phyloP scores from a whole-genome alignment of 2,113 vertebrate genomes.

The Chelonoidis abingdonii region DNA sequence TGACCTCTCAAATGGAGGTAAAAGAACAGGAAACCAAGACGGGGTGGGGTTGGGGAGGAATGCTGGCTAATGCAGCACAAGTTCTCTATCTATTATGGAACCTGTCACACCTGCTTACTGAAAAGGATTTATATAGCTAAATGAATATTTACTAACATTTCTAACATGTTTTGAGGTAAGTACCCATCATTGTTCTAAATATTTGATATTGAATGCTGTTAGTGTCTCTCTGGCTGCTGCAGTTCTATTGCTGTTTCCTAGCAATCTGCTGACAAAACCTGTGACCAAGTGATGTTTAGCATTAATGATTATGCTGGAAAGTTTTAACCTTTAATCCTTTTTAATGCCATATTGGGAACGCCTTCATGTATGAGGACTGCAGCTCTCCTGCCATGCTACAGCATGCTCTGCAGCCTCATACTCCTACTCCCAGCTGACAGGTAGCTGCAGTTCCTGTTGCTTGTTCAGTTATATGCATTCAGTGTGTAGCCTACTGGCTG shows the following conservation, averaged over 20 bases:
- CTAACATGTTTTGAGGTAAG: background rate
- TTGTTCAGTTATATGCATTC: background rate
- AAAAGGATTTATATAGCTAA: background rate
- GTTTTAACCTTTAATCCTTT: background rate
- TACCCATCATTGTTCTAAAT: rapidly evolving
- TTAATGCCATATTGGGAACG: slow-evolving; percentile 5
- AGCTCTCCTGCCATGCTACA: background rate
- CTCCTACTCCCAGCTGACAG: background rate
- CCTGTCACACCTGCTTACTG: background rate
- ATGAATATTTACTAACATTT: background rate
- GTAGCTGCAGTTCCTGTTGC: background rate
- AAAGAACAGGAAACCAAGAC: background rate
- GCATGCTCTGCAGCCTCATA: too few species aligned
- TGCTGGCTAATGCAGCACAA: background rate
- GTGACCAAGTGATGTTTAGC: background rate
- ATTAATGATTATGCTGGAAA: background rate
- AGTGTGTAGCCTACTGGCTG: background rate
- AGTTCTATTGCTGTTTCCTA: background rate
- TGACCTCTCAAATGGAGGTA: background rate
- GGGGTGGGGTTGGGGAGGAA: background rate
- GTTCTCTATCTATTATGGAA: background rate
- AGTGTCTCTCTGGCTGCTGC: background rate
- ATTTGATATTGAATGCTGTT: background rate
- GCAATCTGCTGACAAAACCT: background rate
- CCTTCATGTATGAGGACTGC: background rate